Evolutionary conservation across 2,888 invertebrate genomes (phyloP), one percentile per base, ranked within the genome.

Genomic region (Dryobota labecula): DNA sequence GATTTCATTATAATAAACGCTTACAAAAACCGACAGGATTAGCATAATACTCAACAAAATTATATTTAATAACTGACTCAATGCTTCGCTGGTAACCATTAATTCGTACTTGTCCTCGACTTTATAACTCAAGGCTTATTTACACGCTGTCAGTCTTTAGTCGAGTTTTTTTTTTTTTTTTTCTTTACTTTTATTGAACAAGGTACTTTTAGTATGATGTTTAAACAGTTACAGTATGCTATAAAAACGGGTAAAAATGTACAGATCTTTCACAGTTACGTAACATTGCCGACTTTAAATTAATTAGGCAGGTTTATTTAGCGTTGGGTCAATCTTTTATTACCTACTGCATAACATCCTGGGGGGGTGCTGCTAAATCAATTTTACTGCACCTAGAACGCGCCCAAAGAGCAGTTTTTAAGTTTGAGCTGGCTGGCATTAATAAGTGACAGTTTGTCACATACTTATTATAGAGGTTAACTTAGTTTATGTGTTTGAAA

Each of bases 31-130:
- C 67, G 60, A 63, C 83, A 68, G 6, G 8, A 81, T 82, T 84
- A 76, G 41, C 84, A 84, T 80, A 76, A 76, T 83, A 73, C 68
- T 80, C 61, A 65, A 76, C 69, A 61, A 68, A 83, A 80, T 83
- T 77, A 81, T 81, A 71, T 84, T 71, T 84, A 81, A 80, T 83
- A 70, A 73, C 57, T 53, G 43, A 64, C 47, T 82, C 60, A 60
- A 68, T 64, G 56, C 47, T 47, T 82, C 30, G 27, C 24, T 61
- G 30, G 66, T 51, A 77, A 13, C 60, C 73, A 73, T 79, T 67
- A 72, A 67, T 64, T 73, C 53, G 49, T 77, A 77, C 78, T 81
- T 66, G 82, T 63, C 70, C 78, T 65, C 82, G 57, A 66, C 62
- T 62, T 81, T 70, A 51, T 81, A 56, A 78, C 58, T 79, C 53